Base-by-base conservation (phyloP, 2,888 invertebrate genomes). In the Anthophora plumipes region DNA sequence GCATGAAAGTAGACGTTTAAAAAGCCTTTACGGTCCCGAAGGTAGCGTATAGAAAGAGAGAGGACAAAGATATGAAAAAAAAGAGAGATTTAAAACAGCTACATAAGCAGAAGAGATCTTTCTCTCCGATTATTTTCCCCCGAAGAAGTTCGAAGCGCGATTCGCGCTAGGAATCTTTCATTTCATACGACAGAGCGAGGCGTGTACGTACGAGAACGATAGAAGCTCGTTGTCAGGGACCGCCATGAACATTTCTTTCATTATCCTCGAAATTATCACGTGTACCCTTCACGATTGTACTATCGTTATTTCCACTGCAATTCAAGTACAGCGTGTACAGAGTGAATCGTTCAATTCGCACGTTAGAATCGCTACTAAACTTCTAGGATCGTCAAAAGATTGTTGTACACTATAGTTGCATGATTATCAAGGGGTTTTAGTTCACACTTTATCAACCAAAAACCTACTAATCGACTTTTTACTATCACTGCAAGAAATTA, bases 141-240 rank as follows among this genome's bases (percentile, higher is more conserved):
- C 74, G 67, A 69, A 46, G 75, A 63, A 75, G 54, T 68, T 54
- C 61, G 71, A 81, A 63, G 80, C 64, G 68, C 70, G 74, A 68
- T 67, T 39, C 46, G 48, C 63, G 48, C 55, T 75, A 72, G n/a
- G 75, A 59, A 71, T 43, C 63, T 61, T 78, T 83, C 55, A 82
- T 76, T 83, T 66, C 25, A 17, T 78, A 83, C 77, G 84, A 78
- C 86, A 88, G 78, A 88, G 86, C 89, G 86, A 89, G 89, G 88
- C 85, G 84, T 88, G 86, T 89, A 89, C 83, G 84, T 87, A 86
- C 86, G 83, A 86, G 84, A 88, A 87, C 88, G 85, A 87, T 85
- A 87, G 81, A 80, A 77, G 74, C 68, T 83, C 84, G 86, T 82
- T 85, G 67, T 84, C 83, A 80, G 82, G 79, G 80, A 79, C 77